Conservation (phyloP, 2,113 vertebrate species). For the Lepus europaeus region DNA sequence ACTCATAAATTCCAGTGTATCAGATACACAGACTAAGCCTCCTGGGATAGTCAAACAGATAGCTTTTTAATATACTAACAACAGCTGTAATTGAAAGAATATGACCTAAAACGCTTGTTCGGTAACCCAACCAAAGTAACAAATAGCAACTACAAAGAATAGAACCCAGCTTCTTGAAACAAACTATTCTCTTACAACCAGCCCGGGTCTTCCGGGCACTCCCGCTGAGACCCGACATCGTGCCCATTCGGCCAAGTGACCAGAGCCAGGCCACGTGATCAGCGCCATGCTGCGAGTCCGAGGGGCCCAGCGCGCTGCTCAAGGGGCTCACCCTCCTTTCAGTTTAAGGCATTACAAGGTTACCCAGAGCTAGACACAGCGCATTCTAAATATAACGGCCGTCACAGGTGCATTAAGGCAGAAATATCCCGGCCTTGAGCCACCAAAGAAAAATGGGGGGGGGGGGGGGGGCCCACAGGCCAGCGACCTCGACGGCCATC, state of each 20-base stretch:
- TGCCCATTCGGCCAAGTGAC: neutral
- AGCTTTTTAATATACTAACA: conserved; percentile 4
- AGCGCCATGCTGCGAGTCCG: neutral
- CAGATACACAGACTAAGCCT: neutral
- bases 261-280: neutral
- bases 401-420: conserved; percentile 19
- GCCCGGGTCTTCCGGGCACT: neutral
- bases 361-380: neutral
- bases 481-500: neutral
- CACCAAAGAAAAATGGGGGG: neutral
- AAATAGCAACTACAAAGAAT: conserved; percentile 69
- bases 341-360: conserved; percentile 76
- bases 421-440: conserved; percentile 5
- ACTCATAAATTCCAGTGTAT: neutral
- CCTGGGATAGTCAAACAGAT: neutral
- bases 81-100: conserved; percentile 49
- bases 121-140: conserved; percentile 65
- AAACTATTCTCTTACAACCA: conserved; percentile 36
- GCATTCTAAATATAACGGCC: neutral
- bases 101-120: conserved; percentile 40
- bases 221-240: accelerated
- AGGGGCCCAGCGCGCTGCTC: conserved; percentile 42
- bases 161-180: conserved; percentile 28
- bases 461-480: no score
- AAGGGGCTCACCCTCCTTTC: neutral